Base-by-base conservation (phyloP, 2,113 vertebrate species). In the Alligator mississippiensis region DNA sequence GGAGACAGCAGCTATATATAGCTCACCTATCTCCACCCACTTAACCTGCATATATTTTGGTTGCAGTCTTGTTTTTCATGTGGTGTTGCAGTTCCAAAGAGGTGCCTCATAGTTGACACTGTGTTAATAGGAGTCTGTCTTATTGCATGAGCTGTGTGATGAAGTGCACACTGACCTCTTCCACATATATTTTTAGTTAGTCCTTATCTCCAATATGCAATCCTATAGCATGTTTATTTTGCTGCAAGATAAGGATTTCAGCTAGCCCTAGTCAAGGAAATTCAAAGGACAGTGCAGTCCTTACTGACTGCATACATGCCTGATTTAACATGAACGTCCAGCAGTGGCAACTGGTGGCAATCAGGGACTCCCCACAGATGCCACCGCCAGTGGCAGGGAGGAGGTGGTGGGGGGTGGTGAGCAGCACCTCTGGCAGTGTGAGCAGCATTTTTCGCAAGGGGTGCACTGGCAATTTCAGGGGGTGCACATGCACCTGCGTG, bases 211-310 rank as follows among this genome's bases (percentile, higher is more conserved):
- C 61, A 54, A 76, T 85, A 76, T 1, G 17, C 60, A 17, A 5
- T 91, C 93, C 62, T 88, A 80, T 87, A 27, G 66, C 28, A 77
- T 85, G n/a, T 47, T 92, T 88, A n/a, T 91, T 95, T 10, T 72
- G 70, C 63, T 84, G 68, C 66, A 95, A 24, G 13, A 17, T 66
- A 87, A 94, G 64, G 62, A 82, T 21, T 93, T 93, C 62, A 88
- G 55, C 77, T 38, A 28, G 55, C 85, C 62, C 27, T 70, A 91
- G 77, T 62, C 34, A 90, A 30, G 62, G 74, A 91, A 90, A 90
- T 55, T 92, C 55, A 57, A 88, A 58, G 55, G 13, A 83, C 64
- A 72, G 59, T 72, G 66, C 34, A 59, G 34, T 72, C 81, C 81
- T 25, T 59, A 30, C 22, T 22, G n/a, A 34, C n/a, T n/a, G 47